Conservation (phyloP, 53 echinoderm and acorn worm species). For the Pentamera pediparva region DNA sequence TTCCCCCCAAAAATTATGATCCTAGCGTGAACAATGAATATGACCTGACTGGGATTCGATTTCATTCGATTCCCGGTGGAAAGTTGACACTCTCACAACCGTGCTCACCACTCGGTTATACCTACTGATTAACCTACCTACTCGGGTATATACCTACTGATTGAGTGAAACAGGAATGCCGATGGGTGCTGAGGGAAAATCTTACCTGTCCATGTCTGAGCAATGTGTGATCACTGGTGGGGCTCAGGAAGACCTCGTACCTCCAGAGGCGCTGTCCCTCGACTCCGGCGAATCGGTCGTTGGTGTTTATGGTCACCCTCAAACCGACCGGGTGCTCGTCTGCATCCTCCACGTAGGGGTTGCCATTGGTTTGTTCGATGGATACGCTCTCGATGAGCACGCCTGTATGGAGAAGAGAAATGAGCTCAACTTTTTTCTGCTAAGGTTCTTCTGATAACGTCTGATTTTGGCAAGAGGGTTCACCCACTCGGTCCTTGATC, state of each 20-base stretch:
- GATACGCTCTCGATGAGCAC: not conserved
- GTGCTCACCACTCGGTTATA: too few species aligned
- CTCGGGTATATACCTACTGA: not conserved
- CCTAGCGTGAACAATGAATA: too few species aligned
- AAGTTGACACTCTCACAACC: too few species aligned
- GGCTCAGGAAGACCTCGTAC: slow-evolving; percentile 6
- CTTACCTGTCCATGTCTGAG: not conserved
- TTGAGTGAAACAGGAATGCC: not conserved
- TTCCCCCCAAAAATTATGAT: too few species aligned
- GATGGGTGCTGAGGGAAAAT: not conserved
- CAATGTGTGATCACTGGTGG: slow-evolving; percentile 1
- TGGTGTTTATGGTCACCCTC: not conserved
- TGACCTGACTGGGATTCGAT: too few species aligned
- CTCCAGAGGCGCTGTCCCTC: slow-evolving; percentile 1
- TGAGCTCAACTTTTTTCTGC: not conserved
- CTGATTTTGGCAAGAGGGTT: not conserved
- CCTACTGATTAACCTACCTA: too few species aligned
- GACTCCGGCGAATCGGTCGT: slow-evolving; percentile 4
- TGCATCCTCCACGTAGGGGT: slow-evolving; percentile 18
- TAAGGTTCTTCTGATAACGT: not conserved
- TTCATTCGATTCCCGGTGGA: too few species aligned
- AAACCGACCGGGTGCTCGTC: not conserved
- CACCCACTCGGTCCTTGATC: too few species aligned
- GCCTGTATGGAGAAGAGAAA: not conserved
- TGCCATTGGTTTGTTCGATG: not conserved